Percentiles rank a stretch among this genome's conserved stretches.
Evolutionary conservation across 1,140 invertebrate species (phyloP).

Genomic region (Sarcophaga peregrina): DNA sequence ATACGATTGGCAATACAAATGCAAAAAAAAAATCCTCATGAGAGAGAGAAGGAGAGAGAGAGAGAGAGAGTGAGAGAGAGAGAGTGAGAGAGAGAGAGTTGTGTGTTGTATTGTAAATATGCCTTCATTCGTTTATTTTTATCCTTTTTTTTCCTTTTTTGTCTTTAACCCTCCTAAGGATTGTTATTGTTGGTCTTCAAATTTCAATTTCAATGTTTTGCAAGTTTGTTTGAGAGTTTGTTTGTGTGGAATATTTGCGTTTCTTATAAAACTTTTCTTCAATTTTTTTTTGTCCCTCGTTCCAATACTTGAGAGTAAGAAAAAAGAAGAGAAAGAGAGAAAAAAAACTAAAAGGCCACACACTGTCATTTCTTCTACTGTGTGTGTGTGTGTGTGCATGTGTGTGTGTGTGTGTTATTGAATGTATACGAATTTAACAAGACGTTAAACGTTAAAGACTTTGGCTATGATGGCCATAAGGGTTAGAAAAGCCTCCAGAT

Average conservation of each 20-base stretch:
- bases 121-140: not conserved
- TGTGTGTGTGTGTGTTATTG: not conserved
- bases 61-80: too few species aligned
- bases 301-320: slow-evolving; percentile 29
- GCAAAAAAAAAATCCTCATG: too few species aligned
- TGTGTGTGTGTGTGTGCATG: not conserved
- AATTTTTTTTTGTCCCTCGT: slow-evolving; percentile 14
- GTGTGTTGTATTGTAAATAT: too few species aligned
- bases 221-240: not conserved
- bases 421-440: slow-evolving; percentile 33
- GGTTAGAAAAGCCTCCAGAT: slow-evolving; percentile 34
- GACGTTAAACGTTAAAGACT: slow-evolving; percentile 27
- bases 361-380: slow-evolving; percentile 28
- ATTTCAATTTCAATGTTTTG: slow-evolving; percentile 7
- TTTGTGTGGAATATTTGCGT: not conserved
- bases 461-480: slow-evolving; percentile 28
- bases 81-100: too few species aligned
- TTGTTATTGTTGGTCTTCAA: not conserved
- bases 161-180: not conserved
- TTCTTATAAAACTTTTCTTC: slow-evolving; percentile 30
- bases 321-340: too few species aligned
- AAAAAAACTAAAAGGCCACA: not conserved
- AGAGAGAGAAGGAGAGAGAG: not conserved
- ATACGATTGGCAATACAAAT: not conserved
- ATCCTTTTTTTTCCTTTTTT: not conserved